Percentiles rank a stretch among this genome's conserved stretches.
phyloP scores from a whole-genome alignment of 2,888 invertebrate genomes.

The Theretra japonica region DNA sequence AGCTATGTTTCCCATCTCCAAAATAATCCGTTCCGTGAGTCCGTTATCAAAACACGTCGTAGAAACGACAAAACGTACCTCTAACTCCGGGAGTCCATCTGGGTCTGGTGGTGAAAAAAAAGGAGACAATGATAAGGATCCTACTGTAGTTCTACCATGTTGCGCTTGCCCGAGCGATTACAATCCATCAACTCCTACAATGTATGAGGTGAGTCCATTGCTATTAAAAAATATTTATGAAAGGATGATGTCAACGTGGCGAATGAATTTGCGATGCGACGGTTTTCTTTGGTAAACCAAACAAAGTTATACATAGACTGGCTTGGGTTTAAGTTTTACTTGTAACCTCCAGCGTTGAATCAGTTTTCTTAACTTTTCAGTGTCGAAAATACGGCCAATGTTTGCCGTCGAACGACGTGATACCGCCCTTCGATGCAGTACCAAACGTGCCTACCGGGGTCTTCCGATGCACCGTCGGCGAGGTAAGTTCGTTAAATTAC shows the following conservation, averaged over 20 bases:
- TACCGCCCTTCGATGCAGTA: conserved; percentile 53
- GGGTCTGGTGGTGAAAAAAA: conserved; percentile 29
- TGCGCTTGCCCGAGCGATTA: conserved; percentile 33
- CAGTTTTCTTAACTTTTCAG: conserved; percentile 46
- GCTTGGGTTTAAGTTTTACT: too few relatives aligned
- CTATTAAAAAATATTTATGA: too few relatives aligned
- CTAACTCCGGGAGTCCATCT: not conserved
- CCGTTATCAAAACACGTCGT: not conserved
- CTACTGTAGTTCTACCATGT: conserved; percentile 18
- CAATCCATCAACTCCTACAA: conserved; percentile 41
- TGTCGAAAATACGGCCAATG: conserved; percentile 60
- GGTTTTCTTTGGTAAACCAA: too few relatives aligned
- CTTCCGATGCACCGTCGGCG: conserved; percentile 63
- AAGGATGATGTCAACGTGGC: too few relatives aligned
- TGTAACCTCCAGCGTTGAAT: too few relatives aligned
- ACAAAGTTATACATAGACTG: too few relatives aligned
- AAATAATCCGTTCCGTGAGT: conserved; percentile 5
- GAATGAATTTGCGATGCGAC: too few relatives aligned
- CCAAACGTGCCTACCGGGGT: conserved; percentile 60
- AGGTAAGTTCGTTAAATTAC: conserved; percentile 51
- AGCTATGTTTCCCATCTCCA: conserved; percentile 15
- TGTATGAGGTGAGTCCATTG: conserved; percentile 53
- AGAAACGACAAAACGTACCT: not conserved
- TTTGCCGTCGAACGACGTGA: conserved; percentile 49
- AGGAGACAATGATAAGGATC: conserved; percentile 23